Evolutionary conservation across 2,113 vertebrate genomes (phyloP).

Genomic region (Hyperopisus bebe): DNA sequence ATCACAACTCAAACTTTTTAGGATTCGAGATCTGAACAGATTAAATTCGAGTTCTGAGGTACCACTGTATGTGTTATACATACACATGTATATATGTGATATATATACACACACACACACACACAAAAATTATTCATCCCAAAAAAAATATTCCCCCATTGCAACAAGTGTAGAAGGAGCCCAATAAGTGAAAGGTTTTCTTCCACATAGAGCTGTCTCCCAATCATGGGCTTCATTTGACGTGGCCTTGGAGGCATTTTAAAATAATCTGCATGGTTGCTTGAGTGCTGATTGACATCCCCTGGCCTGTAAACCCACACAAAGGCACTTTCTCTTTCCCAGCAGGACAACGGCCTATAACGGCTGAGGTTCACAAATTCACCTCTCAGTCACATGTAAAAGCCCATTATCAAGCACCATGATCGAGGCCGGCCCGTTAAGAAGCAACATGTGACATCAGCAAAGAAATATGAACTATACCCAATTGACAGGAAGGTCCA

Average conservation of each 20-base stretch:
- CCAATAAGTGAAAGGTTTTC: neutral
- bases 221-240: neutral
- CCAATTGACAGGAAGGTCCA: neutral
- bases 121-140: too few relatives aligned
- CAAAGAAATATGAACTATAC: neutral
- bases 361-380: neutral
- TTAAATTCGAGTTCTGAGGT: too few relatives aligned
- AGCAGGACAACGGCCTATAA: conserved; percentile 15
- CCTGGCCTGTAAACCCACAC: neutral
- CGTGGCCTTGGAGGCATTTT: conserved; percentile 42
- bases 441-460: neutral
- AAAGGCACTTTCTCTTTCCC: conserved; percentile 1
- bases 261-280: conserved; percentile 56
- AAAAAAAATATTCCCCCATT: neutral
- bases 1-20: too few relatives aligned
- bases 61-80: too few relatives aligned
- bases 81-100: too few relatives aligned
- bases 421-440: neutral
- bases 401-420: neutral
- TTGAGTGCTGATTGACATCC: conserved; percentile 38
- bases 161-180: neutral
- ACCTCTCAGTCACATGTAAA: neutral
- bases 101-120: too few relatives aligned
- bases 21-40: too few relatives aligned
- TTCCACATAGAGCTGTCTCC: neutral